Percentiles rank a stretch among this genome's conserved stretches.
phyloP scores from a whole-genome alignment of 2,113 vertebrate species.

The Salvelinus alpinus region DNA sequence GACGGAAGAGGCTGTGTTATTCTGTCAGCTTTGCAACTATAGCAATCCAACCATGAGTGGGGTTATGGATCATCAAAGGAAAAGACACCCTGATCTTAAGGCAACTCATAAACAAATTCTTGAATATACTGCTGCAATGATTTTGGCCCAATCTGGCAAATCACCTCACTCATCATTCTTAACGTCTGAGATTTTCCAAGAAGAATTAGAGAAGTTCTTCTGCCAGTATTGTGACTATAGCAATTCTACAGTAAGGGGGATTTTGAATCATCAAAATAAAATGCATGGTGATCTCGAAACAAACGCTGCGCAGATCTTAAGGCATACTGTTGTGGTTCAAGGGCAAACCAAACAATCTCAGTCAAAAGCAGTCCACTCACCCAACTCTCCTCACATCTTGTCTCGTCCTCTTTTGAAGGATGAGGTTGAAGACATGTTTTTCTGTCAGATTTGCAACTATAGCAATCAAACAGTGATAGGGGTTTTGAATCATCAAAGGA shows the following conservation, averaged over 20 bases:
- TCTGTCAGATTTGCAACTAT: constrained; percentile 64
- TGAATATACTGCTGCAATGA: constrained; percentile 28
- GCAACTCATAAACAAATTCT: not conserved
- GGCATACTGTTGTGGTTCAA: not conserved
- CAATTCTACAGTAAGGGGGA: not conserved
- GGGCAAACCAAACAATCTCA: not conserved
- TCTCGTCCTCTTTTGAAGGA: constrained; percentile 16
- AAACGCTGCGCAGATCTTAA: not conserved
- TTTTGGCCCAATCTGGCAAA: constrained; percentile 35
- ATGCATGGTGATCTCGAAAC: not conserved
- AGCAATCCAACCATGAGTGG: constrained; percentile 16
- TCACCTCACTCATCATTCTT: not conserved
- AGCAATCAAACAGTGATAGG: not conserved
- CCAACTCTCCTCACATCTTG: not conserved
- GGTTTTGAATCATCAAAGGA: constrained; percentile 35
- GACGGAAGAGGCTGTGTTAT: not conserved
- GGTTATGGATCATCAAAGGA: constrained; percentile 50
- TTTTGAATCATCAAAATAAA: not conserved
- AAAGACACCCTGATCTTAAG: constrained; percentile 3
- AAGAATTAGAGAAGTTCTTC: not conserved
- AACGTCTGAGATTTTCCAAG: not conserved
- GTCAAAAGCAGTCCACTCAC: not conserved
- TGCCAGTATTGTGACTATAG: not conserved
- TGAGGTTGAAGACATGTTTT: constrained; percentile 15
- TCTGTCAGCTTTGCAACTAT: constrained; percentile 3